A percentile compares a stretch with the other conserved stretches of the same genome.
phyloP scores from a whole-genome alignment of 2,888 invertebrate species.

The Schrankia costaestrigalis region DNA sequence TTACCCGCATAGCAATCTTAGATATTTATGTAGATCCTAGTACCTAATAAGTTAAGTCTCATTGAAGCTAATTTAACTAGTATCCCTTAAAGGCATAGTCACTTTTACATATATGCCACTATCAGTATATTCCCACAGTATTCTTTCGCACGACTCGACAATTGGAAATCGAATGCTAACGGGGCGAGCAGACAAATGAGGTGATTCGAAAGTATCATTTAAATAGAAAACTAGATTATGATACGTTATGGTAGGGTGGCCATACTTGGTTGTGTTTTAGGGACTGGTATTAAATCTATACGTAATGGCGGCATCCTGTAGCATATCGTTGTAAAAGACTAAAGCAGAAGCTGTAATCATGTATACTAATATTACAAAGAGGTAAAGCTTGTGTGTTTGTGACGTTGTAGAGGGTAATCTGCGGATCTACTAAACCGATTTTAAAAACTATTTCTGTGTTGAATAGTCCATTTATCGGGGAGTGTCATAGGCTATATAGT shows the following conservation, averaged over 20 bases:
- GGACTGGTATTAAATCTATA: not conserved
- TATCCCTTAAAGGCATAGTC: conserved; percentile 18
- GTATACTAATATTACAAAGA: too few relatives aligned
- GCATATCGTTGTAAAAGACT: too few relatives aligned
- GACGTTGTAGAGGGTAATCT: too few relatives aligned
- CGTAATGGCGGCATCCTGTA: not conserved
- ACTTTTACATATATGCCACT: conserved; percentile 24
- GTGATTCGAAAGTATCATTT: conserved; percentile 48
- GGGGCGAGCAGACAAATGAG: conserved; percentile 41
- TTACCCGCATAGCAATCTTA: too few relatives aligned
- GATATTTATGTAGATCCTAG: too few relatives aligned
- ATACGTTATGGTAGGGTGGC: conserved; percentile 26
- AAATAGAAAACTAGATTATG: conserved; percentile 50
- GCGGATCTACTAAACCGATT: too few relatives aligned
- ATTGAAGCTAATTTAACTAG: not conserved
- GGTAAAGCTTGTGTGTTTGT: too few relatives aligned
- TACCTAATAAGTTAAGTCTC: too few relatives aligned
- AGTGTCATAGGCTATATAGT: too few relatives aligned
- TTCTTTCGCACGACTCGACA: conserved; percentile 29
- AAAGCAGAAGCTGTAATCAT: not conserved
- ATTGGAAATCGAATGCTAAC: conserved; percentile 36
- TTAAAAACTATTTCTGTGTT: too few relatives aligned
- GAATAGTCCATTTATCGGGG: too few relatives aligned
- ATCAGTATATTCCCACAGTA: conserved; percentile 24
- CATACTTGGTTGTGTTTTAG: conserved; percentile 11